These are phyloP conservation scores for Xiphophorus hellerii DNA, from an alignment of 2,113 vertebrate species.

Conservation along the genomic window DNA sequence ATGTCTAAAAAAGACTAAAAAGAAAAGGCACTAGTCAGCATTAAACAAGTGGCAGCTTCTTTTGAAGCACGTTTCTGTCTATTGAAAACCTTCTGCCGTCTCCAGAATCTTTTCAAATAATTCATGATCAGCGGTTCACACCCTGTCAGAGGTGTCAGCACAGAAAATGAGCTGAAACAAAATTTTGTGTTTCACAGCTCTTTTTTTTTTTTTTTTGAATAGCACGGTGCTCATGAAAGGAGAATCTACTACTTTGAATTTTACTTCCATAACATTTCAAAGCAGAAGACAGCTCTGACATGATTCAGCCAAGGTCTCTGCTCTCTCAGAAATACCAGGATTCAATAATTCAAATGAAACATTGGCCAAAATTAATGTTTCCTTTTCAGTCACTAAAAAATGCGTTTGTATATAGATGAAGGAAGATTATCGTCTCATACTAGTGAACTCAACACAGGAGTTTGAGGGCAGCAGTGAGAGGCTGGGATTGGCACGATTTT, in stretches of 20 bases:
- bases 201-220: background rate
- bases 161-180: background rate
- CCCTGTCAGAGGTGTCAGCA: background rate
- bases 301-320: background rate
- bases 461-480: background rate
- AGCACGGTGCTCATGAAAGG: too few species aligned
- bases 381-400: background rate
- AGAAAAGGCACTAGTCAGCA: background rate
- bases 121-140: background rate
- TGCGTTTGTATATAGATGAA: background rate
- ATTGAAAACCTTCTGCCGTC: background rate
- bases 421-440: background rate
- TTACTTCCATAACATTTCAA: background rate
- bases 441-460: constrained; percentile 4
- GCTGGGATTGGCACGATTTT: constrained; percentile 29
- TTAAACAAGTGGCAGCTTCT: background rate
- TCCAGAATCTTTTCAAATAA: background rate
- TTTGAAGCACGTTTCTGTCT: background rate
- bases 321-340: background rate
- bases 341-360: background rate
- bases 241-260: background rate
- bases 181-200: background rate
- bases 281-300: background rate
- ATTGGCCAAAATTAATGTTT: background rate
- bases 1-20: background rate